Base-by-base conservation (phyloP, 2,888 invertebrate species). In the Spatulosminthurus flaviceps region DNA sequence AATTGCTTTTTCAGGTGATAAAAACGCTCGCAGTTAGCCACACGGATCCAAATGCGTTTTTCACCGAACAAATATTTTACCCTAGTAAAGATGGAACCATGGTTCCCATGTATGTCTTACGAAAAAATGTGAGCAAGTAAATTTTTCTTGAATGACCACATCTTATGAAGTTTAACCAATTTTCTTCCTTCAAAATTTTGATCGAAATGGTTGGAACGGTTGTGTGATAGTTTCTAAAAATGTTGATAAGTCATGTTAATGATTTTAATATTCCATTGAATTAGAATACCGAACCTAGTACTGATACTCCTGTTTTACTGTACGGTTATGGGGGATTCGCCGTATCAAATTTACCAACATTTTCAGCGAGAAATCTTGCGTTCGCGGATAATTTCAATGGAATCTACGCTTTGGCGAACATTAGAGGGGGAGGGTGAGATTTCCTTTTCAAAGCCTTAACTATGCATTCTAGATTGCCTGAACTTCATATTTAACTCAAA, bases 101-200 rank as follows among this genome's bases (percentile, higher is more conserved):
- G 89, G 92, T 98, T 85, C 98, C 98, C 21, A 97, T 98, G 97
- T 98, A 97, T 88, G 93, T 98, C 82, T 92, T 95, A 78, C 91
- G 92, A 81, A 94, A 92, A 88, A 93, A 93, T 89, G 83, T 80
- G 72, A 26, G 34, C n/a, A n/a, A n/a, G 34, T 34, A 34, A 7
- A 34, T 34, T 34, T 34, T 34, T n/a, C n/a, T n/a, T n/a, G n/a
- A n/a, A n/a, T n/a, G n/a, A n/a, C n/a, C n/a, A n/a, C n/a, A n/a
- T n/a, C n/a, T n/a, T n/a, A n/a, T n/a, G n/a, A n/a, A n/a, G n/a
- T n/a, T n/a, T n/a, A n/a, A n/a, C n/a, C n/a, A n/a, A n/a, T n/a
- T n/a, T n/a, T n/a, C n/a, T n/a, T n/a, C n/a, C n/a, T n/a, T n/a
- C n/a, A n/a, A n/a, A n/a, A n/a, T n/a, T n/a, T n/a, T n/a, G n/a